phyloP scores from a whole-genome alignment of 1,140 invertebrate genomes.

The Maconellicoccus hirsutus region DNA sequence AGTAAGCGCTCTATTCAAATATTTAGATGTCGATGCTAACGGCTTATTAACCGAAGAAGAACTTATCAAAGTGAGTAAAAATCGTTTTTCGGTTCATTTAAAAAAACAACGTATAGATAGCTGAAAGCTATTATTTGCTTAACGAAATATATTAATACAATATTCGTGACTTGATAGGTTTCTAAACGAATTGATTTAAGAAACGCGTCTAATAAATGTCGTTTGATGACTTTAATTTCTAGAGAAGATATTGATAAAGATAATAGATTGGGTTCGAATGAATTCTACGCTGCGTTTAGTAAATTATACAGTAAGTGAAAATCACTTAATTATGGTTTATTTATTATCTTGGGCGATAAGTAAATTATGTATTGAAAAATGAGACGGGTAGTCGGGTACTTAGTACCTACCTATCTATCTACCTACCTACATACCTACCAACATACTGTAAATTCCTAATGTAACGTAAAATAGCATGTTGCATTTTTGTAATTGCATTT shows the following conservation, averaged over 20 bases:
- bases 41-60: conserved; percentile 54
- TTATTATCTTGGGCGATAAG: no score
- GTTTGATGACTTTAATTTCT: conserved; percentile 52
- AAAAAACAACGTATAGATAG: no score
- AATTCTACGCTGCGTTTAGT: conserved; percentile 66
- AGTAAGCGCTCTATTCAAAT: conserved; percentile 65
- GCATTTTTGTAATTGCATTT: no score
- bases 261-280: conserved; percentile 52
- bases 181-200: conserved; percentile 50
- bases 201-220: conserved; percentile 51
- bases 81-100: background rate
- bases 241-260: conserved; percentile 59
- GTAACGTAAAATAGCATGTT: no score
- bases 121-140: no score
- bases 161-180: conserved; percentile 38
- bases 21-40: conserved; percentile 62
- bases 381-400: no score
- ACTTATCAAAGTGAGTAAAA: conserved; percentile 43
- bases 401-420: no score
- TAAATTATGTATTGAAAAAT: no score
- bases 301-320: conserved; percentile 62
- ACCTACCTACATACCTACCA: no score
- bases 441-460: no score
- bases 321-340: no score
- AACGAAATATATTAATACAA: background rate